phyloP scores from a whole-genome alignment of 2,888 invertebrate genomes.

The Anoplius nigerrimus region DNA sequence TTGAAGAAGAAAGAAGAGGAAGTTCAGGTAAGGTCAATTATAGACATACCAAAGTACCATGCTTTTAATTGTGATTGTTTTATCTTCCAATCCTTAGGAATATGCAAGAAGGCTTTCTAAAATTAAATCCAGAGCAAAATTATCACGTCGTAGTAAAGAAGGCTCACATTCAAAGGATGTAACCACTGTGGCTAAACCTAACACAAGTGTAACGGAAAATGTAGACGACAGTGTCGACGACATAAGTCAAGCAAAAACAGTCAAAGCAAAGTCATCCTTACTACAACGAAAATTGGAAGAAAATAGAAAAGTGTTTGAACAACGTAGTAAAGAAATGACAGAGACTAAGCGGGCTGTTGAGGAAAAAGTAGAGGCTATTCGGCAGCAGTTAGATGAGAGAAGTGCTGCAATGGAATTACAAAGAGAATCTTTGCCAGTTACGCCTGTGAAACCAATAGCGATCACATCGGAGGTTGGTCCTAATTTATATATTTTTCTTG shows the following conservation, averaged over 20 bases:
- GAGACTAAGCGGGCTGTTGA: constrained; percentile 73
- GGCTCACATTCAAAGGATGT: constrained; percentile 58
- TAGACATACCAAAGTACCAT: not conserved
- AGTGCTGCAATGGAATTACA: constrained; percentile 64
- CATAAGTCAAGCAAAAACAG: constrained; percentile 67
- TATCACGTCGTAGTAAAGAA: constrained; percentile 64
- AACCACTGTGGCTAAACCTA: constrained; percentile 34
- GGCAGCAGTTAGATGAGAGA: constrained; percentile 75
- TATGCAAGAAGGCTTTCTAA: constrained; percentile 73
- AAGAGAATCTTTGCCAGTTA: constrained; percentile 49
- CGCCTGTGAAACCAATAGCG: constrained; percentile 61
- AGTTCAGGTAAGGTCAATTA: constrained; percentile 64
- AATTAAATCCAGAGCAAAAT: constrained; percentile 73
- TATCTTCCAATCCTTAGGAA: constrained; percentile 61
- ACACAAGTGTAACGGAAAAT: constrained; percentile 41
- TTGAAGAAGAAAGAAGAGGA: constrained; percentile 71
- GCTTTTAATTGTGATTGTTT: not conserved
- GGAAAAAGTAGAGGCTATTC: constrained; percentile 75
- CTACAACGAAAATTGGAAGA: constrained; percentile 73
- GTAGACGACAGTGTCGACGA: constrained; percentile 61
- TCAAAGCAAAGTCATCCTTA: constrained; percentile 70
- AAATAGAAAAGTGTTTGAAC: constrained; percentile 73
- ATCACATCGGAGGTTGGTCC: constrained; percentile 61
- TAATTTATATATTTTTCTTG: not conserved
- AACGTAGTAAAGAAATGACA: constrained; percentile 70